phyloP scores from a whole-genome alignment of 1,140 invertebrate species.

The Apolygus lucorum region DNA sequence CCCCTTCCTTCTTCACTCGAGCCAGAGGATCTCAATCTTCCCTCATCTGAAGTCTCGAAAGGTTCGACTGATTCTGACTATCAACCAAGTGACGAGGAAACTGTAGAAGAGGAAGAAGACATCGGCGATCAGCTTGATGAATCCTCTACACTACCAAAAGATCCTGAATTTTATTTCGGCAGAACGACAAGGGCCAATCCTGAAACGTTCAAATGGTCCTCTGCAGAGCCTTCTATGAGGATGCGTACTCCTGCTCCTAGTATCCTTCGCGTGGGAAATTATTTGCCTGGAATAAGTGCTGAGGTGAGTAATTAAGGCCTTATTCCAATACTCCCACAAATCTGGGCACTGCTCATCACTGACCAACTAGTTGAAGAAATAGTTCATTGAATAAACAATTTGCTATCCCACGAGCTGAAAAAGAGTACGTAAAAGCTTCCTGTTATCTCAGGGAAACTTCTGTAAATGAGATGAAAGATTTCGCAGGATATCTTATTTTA shows the following conservation, averaged over 20 bases:
- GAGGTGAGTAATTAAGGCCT: no score
- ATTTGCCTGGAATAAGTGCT: no score
- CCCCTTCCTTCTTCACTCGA: background rate
- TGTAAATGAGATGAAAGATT: no score
- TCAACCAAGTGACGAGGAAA: background rate
- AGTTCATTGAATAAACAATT: no score
- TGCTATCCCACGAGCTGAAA: no score
- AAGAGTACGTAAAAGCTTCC: no score
- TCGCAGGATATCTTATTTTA: no score
- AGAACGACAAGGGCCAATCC: background rate
- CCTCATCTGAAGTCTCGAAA: background rate
- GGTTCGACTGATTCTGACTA: background rate
- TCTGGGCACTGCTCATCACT: no score
- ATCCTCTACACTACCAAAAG: background rate
- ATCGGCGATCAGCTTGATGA: background rate
- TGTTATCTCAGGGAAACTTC: no score
- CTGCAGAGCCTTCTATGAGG: background rate
- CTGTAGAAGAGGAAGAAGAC: background rate
- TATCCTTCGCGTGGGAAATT: background rate
- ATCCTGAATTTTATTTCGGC: background rate
- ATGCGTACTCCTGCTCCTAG: background rate
- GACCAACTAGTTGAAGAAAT: no score
- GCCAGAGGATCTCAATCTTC: background rate
- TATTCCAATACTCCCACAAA: no score
- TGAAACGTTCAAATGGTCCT: background rate